Evolutionary conservation across 2,888 invertebrate species (phyloP).

Genomic region (Nyleta sp.): DNA sequence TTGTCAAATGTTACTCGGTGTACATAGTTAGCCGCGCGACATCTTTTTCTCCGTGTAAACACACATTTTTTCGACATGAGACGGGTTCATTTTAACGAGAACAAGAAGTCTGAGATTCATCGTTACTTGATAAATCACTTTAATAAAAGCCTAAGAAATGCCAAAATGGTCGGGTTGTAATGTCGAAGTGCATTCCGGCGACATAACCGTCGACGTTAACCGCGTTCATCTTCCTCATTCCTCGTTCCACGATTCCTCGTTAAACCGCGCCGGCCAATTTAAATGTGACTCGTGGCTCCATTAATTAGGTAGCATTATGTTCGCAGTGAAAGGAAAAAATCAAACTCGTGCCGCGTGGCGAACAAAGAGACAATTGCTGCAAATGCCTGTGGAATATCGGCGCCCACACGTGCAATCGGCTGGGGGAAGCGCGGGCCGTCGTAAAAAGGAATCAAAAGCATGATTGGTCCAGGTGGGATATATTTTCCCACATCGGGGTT

Average conservation of each 20-base stretch:
- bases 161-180: constrained; percentile 3
- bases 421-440: constrained; percentile 2
- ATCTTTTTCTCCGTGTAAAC: too few relatives aligned
- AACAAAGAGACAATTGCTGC: constrained; percentile 59
- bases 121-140: constrained; percentile 5
- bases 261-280: constrained; percentile 49
- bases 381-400: constrained; percentile 38
- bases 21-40: too few relatives aligned
- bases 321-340: constrained; percentile 55
- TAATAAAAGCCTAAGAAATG: constrained; percentile 1
- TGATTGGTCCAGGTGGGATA: constrained; percentile 33
- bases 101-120: too few relatives aligned
- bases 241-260: constrained; percentile 49
- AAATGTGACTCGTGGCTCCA: constrained; percentile 58
- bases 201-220: constrained; percentile 22
- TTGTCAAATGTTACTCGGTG: too few relatives aligned
- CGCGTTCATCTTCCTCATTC: constrained; percentile 55
- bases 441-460: constrained; percentile 36
- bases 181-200: constrained; percentile 34
- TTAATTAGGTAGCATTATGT: constrained; percentile 58
- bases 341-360: constrained; percentile 53
- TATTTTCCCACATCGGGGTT: constrained; percentile 28
- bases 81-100: too few relatives aligned
- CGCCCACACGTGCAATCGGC: constrained; percentile 43
- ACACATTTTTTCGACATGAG: too few relatives aligned